Percentiles rank a stretch among this genome's conserved stretches.
Evolutionary conservation across 1,140 invertebrate species (phyloP).

Genomic region (Panulirus ornatus): DNA sequence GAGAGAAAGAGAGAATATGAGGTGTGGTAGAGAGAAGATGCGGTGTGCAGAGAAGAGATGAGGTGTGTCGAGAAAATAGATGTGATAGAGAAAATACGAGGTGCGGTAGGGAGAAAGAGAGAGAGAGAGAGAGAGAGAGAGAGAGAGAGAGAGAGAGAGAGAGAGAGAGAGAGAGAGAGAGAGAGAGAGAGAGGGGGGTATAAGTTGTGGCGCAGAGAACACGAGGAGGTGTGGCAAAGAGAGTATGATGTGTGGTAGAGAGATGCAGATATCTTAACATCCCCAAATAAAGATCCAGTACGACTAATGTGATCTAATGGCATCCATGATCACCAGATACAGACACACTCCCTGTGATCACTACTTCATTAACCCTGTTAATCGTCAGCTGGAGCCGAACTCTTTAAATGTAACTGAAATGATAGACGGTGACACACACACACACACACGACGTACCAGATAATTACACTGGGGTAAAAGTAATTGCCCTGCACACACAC

Average conservation of each 20-base stretch:
- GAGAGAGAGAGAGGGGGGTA: neutral
- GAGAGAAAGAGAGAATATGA: neutral
- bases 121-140: neutral
- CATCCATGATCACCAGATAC: no score
- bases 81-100: neutral
- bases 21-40: neutral
- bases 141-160: neutral
- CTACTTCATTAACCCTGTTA: no score
- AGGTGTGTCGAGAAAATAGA: neutral
- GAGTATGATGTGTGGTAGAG: no score
- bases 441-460: neutral
- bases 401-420: neutral
- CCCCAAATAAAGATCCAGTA: no score
- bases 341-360: no score
- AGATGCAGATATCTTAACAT: no score
- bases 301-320: no score
- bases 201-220: neutral
- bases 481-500: conserved; percentile 13
- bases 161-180: no score
- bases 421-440: neutral
- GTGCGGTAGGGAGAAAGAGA: neutral
- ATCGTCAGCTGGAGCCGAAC: neutral
- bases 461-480: neutral
- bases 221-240: neutral
- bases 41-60: neutral